Percentiles rank a stretch among this genome's conserved stretches.
phyloP scores from a whole-genome alignment of 2,113 vertebrate species.

The Zapus hudsonius region DNA sequence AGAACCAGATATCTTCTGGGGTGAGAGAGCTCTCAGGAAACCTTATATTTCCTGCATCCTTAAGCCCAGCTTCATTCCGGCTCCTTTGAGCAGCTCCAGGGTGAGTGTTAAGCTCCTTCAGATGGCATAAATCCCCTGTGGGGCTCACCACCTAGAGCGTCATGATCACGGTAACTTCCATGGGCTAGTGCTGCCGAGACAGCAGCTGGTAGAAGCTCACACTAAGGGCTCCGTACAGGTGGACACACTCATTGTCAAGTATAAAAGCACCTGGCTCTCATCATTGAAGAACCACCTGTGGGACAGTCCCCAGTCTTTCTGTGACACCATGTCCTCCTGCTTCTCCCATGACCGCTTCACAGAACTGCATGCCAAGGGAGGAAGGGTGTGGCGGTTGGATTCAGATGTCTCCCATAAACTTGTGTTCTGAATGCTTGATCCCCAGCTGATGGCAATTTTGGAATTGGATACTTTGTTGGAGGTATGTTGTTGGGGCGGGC shows the following conservation, averaged over 20 bases:
- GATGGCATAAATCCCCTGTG: not conserved
- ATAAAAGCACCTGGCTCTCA: not conserved
- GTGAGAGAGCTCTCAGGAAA: not conserved
- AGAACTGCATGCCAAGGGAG: not conserved
- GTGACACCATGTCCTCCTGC: accelerated
- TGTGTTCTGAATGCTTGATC: no score
- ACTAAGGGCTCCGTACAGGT: accelerated
- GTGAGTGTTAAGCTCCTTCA: not conserved
- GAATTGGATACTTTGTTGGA: no score
- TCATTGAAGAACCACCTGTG: not conserved
- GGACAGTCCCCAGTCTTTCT: not conserved
- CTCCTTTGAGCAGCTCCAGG: not conserved
- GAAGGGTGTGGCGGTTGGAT: no score
- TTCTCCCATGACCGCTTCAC: not conserved
- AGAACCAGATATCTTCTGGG: not conserved
- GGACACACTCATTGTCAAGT: no score
- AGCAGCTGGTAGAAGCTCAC: not conserved
- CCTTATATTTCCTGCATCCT: constrained; percentile 12
- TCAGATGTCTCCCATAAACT: no score
- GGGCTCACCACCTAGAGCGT: not conserved
- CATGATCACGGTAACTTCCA: not conserved
- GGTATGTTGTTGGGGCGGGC: no score
- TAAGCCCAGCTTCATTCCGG: not conserved
- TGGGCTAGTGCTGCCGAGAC: not conserved
- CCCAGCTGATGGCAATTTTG: no score